Percentiles rank a stretch among this genome's conserved stretches.
Conservation (phyloP, 2,113 vertebrate species). For the Mus spicilegus region DNA sequence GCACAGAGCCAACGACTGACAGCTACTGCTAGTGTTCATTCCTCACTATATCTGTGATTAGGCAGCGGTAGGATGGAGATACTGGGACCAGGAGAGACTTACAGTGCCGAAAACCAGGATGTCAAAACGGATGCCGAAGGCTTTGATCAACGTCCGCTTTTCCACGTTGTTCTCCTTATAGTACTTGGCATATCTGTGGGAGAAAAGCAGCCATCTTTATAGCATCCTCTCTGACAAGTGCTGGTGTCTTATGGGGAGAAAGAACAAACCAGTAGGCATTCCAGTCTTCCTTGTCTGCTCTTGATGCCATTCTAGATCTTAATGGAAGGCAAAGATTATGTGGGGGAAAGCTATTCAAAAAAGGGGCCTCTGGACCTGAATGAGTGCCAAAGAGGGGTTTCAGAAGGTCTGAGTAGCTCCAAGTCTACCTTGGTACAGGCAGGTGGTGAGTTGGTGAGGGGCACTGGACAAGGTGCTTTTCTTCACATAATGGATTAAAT, state of each 20-base stretch:
- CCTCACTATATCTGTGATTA: too few relatives aligned
- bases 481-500: neutral
- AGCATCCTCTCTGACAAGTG: neutral
- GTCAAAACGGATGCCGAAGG: constrained; percentile 92
- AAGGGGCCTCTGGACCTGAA: neutral
- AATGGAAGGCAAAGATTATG: neutral
- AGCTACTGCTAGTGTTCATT: neutral
- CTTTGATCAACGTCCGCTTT: constrained; percentile 90
- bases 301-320: neutral
- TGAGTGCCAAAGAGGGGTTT: neutral
- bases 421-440: neutral
- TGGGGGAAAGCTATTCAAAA: neutral
- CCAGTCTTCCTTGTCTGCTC: neutral
- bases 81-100: constrained; percentile 44
- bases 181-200: constrained; percentile 90
- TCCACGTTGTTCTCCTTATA: constrained; percentile 85
- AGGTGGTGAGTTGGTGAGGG: neutral
- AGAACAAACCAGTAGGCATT: neutral
- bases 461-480: neutral
- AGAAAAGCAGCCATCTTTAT: constrained; percentile 9
- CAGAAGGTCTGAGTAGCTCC: neutral
- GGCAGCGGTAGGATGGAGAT: neutral
- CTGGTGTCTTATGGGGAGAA: neutral
- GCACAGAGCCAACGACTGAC: neutral
- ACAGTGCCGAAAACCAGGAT: constrained; percentile 93